A percentile compares a stretch with the other conserved stretches of the same genome.
Conservation (phyloP, 2,113 vertebrate genomes). For the Rhadina sibilatrix region DNA sequence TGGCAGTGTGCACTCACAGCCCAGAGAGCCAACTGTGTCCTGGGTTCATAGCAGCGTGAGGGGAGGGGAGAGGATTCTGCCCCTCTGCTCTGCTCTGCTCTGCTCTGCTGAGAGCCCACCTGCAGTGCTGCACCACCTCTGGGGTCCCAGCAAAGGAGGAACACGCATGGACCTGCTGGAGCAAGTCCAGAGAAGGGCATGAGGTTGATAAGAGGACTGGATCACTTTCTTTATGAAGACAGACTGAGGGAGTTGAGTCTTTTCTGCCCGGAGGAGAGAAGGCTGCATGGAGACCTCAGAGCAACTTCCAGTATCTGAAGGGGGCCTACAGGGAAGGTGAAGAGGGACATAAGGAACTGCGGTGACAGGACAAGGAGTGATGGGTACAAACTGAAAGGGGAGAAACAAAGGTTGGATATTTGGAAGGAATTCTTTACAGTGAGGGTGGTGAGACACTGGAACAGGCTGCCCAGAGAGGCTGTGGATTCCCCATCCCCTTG, state of each 20-base stretch:
- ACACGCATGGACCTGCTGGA: neutral
- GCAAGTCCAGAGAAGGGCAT: neutral
- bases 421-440: neutral
- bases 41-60: no score
- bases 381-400: neutral
- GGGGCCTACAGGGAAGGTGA: neutral
- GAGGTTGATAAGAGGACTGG: neutral
- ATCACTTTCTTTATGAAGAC: neutral
- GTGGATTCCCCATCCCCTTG: neutral
- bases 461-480: fast-evolving
- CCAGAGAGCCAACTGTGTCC: neutral
- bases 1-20: neutral
- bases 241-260: neutral
- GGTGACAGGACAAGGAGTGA: neutral
- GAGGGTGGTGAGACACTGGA: no score
- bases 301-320: neutral
- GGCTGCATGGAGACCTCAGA: neutral
- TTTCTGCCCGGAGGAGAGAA: neutral
- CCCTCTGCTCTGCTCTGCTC: neutral
- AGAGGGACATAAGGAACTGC: neutral
- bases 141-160: neutral
- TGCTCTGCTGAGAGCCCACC: neutral
- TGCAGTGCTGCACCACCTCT: neutral
- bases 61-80: neutral
- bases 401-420: neutral